phyloP scores from a whole-genome alignment of 2,113 vertebrate species.

The Toxostoma redivivum region DNA sequence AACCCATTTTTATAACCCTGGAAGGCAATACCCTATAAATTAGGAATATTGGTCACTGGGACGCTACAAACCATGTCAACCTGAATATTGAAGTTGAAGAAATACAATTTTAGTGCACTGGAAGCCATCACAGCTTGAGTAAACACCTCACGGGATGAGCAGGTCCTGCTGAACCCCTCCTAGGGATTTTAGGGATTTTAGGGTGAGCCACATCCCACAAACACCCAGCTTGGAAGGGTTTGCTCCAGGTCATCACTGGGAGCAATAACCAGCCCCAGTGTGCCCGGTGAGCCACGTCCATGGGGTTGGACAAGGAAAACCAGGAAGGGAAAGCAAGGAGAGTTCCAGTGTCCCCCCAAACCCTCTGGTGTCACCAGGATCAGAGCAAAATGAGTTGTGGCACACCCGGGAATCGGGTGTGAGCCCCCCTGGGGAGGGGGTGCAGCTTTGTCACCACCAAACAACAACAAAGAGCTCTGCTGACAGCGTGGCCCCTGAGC shows the following conservation, averaged over 20 bases:
- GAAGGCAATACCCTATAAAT: neutral
- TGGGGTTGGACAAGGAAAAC: neutral
- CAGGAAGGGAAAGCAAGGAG: neutral
- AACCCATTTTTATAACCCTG: neutral
- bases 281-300: neutral
- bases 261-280: neutral
- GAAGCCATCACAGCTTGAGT: neutral
- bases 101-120: neutral
- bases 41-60: neutral
- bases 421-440: neutral
- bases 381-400: neutral
- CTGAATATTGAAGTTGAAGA: neutral
- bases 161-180: neutral
- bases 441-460: neutral
- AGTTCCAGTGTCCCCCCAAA: neutral
- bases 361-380: accelerated
- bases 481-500: neutral
- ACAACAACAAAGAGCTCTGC: neutral
- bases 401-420: neutral
- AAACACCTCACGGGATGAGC: neutral
- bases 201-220: no score
- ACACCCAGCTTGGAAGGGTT: neutral
- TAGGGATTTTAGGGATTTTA: neutral
- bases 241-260: accelerated
- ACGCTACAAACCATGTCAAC: neutral